phyloP scores from a whole-genome alignment of 2,113 vertebrate genomes.

The Eptatretus burgeri region DNA sequence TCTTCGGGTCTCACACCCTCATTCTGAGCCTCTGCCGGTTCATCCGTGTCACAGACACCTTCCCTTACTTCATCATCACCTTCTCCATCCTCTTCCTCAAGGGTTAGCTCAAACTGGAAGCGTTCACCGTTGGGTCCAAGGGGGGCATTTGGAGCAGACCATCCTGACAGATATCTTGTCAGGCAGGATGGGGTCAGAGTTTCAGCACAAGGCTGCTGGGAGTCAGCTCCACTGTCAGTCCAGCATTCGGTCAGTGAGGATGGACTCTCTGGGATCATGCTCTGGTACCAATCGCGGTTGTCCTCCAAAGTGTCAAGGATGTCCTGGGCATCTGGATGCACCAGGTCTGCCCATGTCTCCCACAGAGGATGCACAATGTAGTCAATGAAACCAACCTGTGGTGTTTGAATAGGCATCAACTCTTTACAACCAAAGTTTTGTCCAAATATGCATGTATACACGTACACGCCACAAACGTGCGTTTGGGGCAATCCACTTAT shows the following conservation, averaged over 20 bases:
- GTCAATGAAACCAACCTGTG: conserved; percentile 64
- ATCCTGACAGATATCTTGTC: not conserved
- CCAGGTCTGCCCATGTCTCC: conserved; percentile 71
- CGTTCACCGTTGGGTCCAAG: conserved; percentile 17
- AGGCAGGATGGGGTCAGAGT: not conserved
- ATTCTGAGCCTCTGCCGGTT: conserved; percentile 8
- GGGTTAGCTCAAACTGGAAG: conserved; percentile 28
- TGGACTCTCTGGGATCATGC: conserved; percentile 50
- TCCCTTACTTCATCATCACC: conserved; percentile 12
- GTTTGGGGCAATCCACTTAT: no score
- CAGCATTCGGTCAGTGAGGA: conserved; percentile 12
- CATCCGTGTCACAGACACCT: conserved; percentile 10
- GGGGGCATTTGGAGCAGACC: not conserved
- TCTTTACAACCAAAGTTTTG: no score
- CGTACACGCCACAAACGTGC: no score
- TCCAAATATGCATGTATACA: no score
- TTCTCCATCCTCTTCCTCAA: conserved; percentile 17
- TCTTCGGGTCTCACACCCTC: no score
- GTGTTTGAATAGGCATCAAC: no score
- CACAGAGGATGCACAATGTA: conserved; percentile 68
- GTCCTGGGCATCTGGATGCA: conserved; percentile 60
- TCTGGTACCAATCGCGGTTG: conserved; percentile 76
- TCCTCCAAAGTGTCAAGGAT: conserved; percentile 63
- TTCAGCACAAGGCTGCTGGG: not conserved
- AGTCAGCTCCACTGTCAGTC: not conserved